These are phyloP conservation scores for Andrena cerasifolii DNA, from an alignment of 1,140 invertebrate genomes.

Conservation along the genomic window DNA sequence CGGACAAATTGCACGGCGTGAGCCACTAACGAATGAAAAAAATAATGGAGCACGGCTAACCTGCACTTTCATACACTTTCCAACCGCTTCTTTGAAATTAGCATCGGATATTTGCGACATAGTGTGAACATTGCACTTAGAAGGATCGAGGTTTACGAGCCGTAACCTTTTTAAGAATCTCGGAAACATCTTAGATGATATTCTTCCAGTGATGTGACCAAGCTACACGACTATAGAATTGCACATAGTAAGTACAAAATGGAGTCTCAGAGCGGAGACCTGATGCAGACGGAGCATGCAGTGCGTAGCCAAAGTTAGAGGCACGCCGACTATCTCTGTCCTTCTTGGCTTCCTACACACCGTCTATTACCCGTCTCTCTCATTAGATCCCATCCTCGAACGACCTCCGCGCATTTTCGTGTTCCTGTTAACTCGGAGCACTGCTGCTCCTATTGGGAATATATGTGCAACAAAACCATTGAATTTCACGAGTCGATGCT, in stretches of 20 bases:
- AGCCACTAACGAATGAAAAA: not conserved
- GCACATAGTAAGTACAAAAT: conserved; percentile 8
- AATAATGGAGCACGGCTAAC: conserved; percentile 67
- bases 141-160: conserved; percentile 31
- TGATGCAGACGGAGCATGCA: not conserved
- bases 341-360: no score
- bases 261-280: not conserved
- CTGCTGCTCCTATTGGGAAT: no score
- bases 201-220: not conserved
- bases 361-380: no score
- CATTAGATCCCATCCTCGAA: no score
- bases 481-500: no score
- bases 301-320: no score
- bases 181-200: conserved; percentile 49
- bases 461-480: no score
- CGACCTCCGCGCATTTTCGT: no score
- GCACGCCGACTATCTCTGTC: no score
- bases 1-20: not conserved
- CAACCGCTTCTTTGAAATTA: conserved; percentile 62
- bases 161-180: conserved; percentile 47
- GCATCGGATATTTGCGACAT: conserved; percentile 71
- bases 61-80: conserved; percentile 75
- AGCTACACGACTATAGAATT: not conserved
- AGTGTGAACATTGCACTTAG: conserved; percentile 58
- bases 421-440: no score